Conservation (phyloP, 2,888 invertebrate genomes). For the Ceriagrion tenellum region DNA sequence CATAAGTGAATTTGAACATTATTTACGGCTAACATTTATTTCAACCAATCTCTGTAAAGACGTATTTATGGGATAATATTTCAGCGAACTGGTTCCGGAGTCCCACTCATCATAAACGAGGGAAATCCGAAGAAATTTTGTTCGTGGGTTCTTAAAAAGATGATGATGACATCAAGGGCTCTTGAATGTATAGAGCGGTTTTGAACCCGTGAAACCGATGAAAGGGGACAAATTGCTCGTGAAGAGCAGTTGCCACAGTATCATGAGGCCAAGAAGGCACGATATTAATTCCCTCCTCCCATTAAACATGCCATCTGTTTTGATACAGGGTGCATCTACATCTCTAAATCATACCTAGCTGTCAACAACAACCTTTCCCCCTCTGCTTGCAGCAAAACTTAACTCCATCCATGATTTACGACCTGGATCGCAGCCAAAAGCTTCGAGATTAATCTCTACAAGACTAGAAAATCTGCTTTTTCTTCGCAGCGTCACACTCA, state of each 20-base stretch:
- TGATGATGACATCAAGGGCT: conserved; percentile 12
- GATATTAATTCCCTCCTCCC: conserved; percentile 49
- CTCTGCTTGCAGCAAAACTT: conserved; percentile 25
- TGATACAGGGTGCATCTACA: conserved; percentile 61
- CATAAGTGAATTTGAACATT: background rate
- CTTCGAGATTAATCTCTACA: conserved; percentile 47
- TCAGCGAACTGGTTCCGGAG: background rate
- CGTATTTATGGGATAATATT: background rate
- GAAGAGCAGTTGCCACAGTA: background rate
- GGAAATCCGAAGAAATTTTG: background rate
- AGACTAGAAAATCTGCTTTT: conserved; percentile 44
- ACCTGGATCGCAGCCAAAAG: conserved; percentile 21
- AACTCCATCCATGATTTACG: conserved; percentile 52
- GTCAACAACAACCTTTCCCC: conserved; percentile 39
- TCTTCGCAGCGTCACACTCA: conserved; percentile 18
- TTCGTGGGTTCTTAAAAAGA: conserved; percentile 4
- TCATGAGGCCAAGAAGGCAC: background rate
- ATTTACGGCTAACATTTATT: background rate
- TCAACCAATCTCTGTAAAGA: background rate
- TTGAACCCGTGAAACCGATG: conserved; percentile 25
- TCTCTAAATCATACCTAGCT: conserved; percentile 51
- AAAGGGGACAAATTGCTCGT: conserved; percentile 51
- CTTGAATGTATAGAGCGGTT: background rate
- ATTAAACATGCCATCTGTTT: conserved; percentile 56
- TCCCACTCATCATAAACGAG: background rate